phyloP scores from a whole-genome alignment of 2,888 invertebrate species.

The Ischnus inquisitorius region DNA sequence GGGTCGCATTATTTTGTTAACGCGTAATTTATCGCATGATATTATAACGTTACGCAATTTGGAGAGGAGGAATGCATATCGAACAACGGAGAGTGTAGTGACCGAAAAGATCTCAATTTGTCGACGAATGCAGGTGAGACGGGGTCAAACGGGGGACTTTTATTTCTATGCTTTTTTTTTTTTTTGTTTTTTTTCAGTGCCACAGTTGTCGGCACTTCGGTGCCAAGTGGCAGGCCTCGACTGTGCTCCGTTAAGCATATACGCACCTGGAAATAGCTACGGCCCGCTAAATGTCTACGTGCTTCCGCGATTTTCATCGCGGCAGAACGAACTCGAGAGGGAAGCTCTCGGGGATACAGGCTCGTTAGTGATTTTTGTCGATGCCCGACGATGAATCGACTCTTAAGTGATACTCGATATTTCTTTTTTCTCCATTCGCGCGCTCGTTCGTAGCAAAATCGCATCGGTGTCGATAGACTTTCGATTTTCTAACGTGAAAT shows the following conservation, averaged over 20 bases:
- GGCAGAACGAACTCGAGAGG: slow-evolving; percentile 37
- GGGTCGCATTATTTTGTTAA: background rate
- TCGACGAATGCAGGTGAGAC: slow-evolving; percentile 69
- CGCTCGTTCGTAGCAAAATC: background rate
- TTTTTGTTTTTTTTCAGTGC: slow-evolving; percentile 60
- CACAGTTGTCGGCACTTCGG: slow-evolving; percentile 71
- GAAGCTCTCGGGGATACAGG: background rate
- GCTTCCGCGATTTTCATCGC: slow-evolving; percentile 69
- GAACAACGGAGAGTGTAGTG: slow-evolving; percentile 35
- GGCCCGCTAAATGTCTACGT: slow-evolving; percentile 74
- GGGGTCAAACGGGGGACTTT: slow-evolving; percentile 70
- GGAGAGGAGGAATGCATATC: slow-evolving; percentile 42
- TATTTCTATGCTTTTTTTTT: slow-evolving; percentile 35
- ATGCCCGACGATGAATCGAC: slow-evolving; percentile 29
- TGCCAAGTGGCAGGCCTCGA: slow-evolving; percentile 76
- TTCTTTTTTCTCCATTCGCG: background rate
- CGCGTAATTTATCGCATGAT: slow-evolving; percentile 1
- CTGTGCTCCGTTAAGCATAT: slow-evolving; percentile 72
- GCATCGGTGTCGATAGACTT: background rate
- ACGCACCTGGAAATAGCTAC: slow-evolving; percentile 80
- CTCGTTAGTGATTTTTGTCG: background rate
- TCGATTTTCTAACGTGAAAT: slow-evolving; percentile 13
- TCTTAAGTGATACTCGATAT: background rate
- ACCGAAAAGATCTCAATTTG: slow-evolving; percentile 52
- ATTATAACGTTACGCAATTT: slow-evolving; percentile 40